Evolutionary conservation across 2,888 invertebrate species (phyloP).

Genomic region (Noctua fimbriata): DNA sequence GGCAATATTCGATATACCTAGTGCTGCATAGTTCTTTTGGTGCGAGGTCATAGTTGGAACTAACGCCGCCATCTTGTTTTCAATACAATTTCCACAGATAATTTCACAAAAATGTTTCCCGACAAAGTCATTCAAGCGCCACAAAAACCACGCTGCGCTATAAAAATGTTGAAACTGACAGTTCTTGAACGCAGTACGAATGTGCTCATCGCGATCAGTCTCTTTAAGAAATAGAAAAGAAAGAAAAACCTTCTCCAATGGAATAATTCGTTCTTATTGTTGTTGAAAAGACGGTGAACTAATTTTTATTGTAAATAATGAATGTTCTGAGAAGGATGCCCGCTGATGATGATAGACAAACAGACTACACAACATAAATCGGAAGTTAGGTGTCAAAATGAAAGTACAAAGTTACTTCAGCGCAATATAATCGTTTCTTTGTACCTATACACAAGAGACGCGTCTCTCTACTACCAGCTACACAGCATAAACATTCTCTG

Average conservation of each 20-base stretch:
- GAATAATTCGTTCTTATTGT: not conserved
- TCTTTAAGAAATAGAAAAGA: not conserved
- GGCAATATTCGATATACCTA: not conserved
- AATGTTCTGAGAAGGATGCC: not conserved
- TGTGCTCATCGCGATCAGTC: not conserved
- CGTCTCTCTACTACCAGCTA: conserved; percentile 84
- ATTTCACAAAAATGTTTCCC: not conserved
- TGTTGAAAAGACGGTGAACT: not conserved
- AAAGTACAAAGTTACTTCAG: conserved; percentile 78
- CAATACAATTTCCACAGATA: not conserved
- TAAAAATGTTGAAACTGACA: not conserved
- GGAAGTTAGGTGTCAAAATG: conserved; percentile 54
- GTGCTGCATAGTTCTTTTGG: not conserved
- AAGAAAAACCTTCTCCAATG: not conserved
- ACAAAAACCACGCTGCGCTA: not conserved
- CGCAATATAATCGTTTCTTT: conserved; percentile 89
- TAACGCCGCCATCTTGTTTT: not conserved
- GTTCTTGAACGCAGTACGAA: not conserved
- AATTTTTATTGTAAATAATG: not conserved
- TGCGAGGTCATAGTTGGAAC: not conserved
- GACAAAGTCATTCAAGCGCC: not conserved
- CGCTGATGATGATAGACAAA: not conserved
- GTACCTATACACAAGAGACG: conserved; percentile 87
- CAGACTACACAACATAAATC: not conserved
- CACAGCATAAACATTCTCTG: conserved; percentile 86